phyloP scores from a whole-genome alignment of 2,113 vertebrate genomes.

The Sceloporus undulatus region DNA sequence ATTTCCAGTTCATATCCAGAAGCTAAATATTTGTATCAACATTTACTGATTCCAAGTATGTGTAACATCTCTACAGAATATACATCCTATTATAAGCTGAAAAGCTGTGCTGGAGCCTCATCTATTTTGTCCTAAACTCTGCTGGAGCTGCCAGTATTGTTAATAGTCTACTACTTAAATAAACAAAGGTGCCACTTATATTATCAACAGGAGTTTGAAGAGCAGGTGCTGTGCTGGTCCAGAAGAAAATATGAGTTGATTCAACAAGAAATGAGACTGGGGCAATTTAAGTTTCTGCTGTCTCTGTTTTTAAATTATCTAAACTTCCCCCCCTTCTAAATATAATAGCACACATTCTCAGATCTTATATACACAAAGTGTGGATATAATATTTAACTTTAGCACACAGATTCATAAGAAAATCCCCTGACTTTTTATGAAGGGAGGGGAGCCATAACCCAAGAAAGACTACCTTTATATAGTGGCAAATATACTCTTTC shows the following conservation, averaged over 20 bases:
- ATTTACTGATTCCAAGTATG: background rate
- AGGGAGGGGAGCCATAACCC: background rate
- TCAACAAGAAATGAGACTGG: background rate
- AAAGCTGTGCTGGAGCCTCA: background rate
- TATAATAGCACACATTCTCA: rapidly evolving
- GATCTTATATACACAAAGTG: background rate
- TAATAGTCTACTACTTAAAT: background rate
- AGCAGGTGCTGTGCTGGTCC: background rate
- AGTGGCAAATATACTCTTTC: background rate
- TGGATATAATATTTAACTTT: background rate
- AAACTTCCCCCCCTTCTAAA: background rate
- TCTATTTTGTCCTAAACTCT: background rate
- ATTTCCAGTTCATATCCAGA: background rate
- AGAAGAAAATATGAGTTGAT: background rate
- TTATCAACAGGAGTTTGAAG: background rate
- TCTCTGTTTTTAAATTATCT: background rate
- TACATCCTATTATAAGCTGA: background rate
- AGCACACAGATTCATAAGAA: background rate
- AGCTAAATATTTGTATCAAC: background rate
- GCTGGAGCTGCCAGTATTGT: background rate
- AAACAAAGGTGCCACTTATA: background rate
- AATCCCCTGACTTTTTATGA: background rate
- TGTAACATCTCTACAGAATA: background rate
- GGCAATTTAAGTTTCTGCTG: background rate
- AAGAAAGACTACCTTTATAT: conserved; percentile 2